Conservation (phyloP, 2,113 vertebrate species). For the Mustela nigripes region DNA sequence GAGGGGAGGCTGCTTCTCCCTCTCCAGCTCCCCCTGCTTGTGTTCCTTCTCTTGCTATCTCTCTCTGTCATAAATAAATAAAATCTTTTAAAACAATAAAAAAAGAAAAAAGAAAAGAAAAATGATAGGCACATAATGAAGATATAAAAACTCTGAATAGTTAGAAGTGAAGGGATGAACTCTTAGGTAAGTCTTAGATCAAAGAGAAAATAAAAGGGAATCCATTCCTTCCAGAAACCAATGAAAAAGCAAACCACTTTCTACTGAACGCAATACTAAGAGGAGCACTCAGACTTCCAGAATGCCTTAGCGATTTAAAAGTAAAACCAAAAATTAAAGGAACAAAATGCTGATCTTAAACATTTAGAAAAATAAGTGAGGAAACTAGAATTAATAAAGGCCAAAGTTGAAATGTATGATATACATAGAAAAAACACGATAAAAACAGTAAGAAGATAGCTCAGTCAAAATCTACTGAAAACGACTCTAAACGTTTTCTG, state of each 20-base stretch:
- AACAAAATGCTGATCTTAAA: neutral
- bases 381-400: neutral
- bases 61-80: no score
- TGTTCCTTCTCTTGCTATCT: no score
- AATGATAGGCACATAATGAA: neutral
- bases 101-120: no score
- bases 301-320: neutral
- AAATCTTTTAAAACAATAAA: no score
- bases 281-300: neutral
- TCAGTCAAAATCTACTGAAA: neutral
- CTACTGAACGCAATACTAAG: neutral
- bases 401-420: neutral
- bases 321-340: neutral
- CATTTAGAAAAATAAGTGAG: neutral
- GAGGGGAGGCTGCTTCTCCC: no score
- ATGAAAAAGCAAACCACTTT: neutral
- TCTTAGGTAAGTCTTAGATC: neutral
- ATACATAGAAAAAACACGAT: neutral
- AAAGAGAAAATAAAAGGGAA: neutral
- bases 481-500: neutral
- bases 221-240: neutral
- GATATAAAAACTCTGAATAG: neutral
- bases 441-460: neutral
- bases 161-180: conserved; percentile 36
- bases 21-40: no score